These are phyloP conservation scores for Schlechtendalia chinensis DNA, from an alignment of 1,140 invertebrate genomes.

Conservation along the genomic window DNA sequence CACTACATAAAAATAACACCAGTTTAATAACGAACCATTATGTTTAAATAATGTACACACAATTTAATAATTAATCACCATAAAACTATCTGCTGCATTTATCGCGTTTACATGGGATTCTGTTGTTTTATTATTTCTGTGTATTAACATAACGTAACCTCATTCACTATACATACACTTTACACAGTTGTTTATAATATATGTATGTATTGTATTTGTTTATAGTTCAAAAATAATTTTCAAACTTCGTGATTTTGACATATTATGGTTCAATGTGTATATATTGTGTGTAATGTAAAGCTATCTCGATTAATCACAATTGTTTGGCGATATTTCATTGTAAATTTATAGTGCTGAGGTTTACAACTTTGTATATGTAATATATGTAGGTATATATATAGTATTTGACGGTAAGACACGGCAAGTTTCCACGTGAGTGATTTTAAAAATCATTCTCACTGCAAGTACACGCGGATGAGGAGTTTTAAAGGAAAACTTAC, in stretches of 20 bases:
- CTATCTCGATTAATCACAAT: background rate
- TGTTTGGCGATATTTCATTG: background rate
- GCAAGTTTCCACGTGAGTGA: background rate
- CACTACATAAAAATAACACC: no score
- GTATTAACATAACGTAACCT: no score
- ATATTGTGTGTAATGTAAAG: background rate
- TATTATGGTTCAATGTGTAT: background rate
- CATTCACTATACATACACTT: no score
- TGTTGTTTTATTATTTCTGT: no score
- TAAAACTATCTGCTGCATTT: no score
- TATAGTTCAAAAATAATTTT: background rate
- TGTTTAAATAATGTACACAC: no score
- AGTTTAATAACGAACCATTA: no score
- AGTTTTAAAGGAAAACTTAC: background rate
- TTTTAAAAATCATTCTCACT: background rate
- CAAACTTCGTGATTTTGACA: background rate
- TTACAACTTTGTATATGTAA: background rate
- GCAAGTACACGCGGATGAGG: background rate
- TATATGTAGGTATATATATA: no score
- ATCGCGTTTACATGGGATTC: no score
- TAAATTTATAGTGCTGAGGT: background rate
- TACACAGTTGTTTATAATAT: no score
- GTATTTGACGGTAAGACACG: background rate
- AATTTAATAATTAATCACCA: no score
- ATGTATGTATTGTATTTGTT: no score